These are phyloP conservation scores for Seira ritae DNA, from an alignment of 2,888 invertebrate species.

Conservation along the genomic window DNA sequence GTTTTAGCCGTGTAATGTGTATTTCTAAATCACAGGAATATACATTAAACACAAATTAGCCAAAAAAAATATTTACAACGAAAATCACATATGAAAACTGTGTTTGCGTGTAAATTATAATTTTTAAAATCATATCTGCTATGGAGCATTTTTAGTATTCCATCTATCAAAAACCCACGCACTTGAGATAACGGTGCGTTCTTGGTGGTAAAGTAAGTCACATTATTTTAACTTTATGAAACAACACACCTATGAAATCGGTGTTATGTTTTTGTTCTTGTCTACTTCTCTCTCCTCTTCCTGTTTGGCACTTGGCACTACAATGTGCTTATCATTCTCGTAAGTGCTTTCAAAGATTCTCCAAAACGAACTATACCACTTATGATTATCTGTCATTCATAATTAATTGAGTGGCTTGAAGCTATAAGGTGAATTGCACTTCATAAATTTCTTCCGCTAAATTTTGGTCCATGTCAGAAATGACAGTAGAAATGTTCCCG, in stretches of 20 bases:
- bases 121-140: slow-evolving; percentile 13
- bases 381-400: background rate
- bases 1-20: slow-evolving; percentile 6
- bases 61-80: slow-evolving; percentile 22
- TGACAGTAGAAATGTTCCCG: too few relatives aligned
- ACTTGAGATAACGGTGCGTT: slow-evolving; percentile 60
- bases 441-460: too few relatives aligned
- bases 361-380: slow-evolving; percentile 2
- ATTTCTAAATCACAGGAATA: slow-evolving; percentile 52
- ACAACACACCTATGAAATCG: slow-evolving; percentile 56
- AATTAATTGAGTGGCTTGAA: too few relatives aligned
- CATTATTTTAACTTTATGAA: background rate
- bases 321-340: background rate
- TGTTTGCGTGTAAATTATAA: slow-evolving; percentile 37
- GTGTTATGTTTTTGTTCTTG: slow-evolving; percentile 21
- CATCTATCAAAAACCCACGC: slow-evolving; percentile 27
- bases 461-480: too few relatives aligned
- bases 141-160: background rate
- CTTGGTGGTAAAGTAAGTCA: slow-evolving; percentile 13
- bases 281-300: background rate
- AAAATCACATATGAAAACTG: slow-evolving; percentile 64
- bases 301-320: background rate
- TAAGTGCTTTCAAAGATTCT: background rate
- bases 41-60: slow-evolving; percentile 18
- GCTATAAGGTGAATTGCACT: too few relatives aligned